A percentile compares a stretch with the other conserved stretches of the same genome.
These are phyloP conservation scores for Linepithema humile DNA, from an alignment of 1,140 invertebrate species.

Conservation along the genomic window DNA sequence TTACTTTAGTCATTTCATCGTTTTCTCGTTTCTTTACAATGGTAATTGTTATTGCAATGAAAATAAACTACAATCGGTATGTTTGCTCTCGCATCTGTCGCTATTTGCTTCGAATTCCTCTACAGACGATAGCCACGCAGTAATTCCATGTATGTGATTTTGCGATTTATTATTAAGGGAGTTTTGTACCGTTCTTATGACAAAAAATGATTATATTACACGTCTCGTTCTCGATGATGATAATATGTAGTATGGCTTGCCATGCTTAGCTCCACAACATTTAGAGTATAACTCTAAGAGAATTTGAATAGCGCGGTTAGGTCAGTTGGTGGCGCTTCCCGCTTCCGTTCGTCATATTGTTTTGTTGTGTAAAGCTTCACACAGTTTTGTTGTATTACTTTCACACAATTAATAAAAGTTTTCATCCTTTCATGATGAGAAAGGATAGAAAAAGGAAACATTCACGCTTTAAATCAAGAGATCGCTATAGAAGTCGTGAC, in stretches of 20 bases:
- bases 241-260: no score
- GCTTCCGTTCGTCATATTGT: background rate
- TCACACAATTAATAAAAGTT: background rate
- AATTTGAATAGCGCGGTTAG: no score
- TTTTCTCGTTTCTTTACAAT: background rate
- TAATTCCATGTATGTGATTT: conserved; percentile 70
- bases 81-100: conserved; percentile 87
- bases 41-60: conserved; percentile 49
- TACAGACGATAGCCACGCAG: conserved; percentile 86
- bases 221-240: no score
- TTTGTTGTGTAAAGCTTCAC: background rate
- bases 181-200: conserved; percentile 90
- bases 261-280: no score
- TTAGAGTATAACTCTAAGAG: no score
- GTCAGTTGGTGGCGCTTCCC: background rate
- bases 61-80: conserved; percentile 84
- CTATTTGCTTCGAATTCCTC: conserved; percentile 87
- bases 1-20: background rate
- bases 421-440: background rate
- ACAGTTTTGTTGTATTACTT: no score
- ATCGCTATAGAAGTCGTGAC: background rate
- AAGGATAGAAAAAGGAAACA: background rate
- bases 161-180: conserved; percentile 82
- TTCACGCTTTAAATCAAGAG: background rate
- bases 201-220: no score